phyloP scores from a whole-genome alignment of 2,113 vertebrate species.

The Phalacrocorax aristotelis region DNA sequence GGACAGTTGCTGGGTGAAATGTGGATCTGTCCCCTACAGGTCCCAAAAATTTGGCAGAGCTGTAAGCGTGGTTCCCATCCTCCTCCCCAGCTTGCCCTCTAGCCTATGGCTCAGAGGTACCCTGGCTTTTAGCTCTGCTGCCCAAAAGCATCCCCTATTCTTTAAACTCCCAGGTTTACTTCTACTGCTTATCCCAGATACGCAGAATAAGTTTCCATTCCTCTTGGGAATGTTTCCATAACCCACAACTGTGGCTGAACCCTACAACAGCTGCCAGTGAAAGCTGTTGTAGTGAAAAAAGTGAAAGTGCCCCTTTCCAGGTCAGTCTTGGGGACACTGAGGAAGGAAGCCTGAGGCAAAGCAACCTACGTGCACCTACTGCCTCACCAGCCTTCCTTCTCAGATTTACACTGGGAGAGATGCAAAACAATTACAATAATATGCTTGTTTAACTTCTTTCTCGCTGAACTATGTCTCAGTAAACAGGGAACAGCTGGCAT shows the following conservation, averaged over 20 bases:
- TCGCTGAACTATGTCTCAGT: not conserved
- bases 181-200: not conserved
- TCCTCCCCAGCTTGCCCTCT: not conserved
- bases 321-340: not conserved
- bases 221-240: not conserved
- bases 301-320: not conserved
- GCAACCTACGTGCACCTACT: not conserved
- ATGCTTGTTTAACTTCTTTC: not conserved
- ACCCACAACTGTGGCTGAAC: not conserved
- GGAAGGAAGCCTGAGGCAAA: not conserved
- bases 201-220: not conserved
- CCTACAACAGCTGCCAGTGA: not conserved
- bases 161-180: not conserved
- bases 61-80: not conserved
- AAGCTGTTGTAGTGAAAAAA: too few relatives aligned
- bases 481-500: not conserved
- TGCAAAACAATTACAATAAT: not conserved
- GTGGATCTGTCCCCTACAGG: not conserved
- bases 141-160: not conserved
- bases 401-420: not conserved
- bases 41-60: not conserved
- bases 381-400: not conserved
- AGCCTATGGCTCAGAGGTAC: not conserved
- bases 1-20: not conserved
- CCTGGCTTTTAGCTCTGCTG: not conserved